phyloP scores from a whole-genome alignment of 2,888 invertebrate species.

The Micoletzkya japonica region DNA sequence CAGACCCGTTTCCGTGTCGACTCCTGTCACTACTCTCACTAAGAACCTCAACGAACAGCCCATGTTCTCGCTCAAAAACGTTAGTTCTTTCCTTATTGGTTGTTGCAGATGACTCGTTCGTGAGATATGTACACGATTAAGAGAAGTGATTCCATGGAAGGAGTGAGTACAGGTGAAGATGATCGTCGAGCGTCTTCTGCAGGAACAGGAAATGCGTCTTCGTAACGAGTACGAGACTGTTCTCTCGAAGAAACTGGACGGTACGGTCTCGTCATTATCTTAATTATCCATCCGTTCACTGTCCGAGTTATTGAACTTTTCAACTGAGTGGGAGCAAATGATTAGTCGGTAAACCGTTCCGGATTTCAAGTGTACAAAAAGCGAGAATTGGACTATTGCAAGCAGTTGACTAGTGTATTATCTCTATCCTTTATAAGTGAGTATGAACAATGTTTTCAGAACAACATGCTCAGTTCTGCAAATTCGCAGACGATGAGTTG shows the following conservation, averaged over 20 bases:
- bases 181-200: constrained; percentile 94
- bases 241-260: constrained; percentile 85
- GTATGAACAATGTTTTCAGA: constrained; percentile 69
- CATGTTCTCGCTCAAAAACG: constrained; percentile 28
- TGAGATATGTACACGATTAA: background rate
- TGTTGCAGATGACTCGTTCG: background rate
- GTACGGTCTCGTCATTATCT: constrained; percentile 48
- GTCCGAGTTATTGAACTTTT: background rate
- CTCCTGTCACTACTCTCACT: background rate
- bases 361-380: no score
- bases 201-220: constrained; percentile 89
- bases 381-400: no score
- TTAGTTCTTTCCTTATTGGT: background rate
- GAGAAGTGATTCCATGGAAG: no score
- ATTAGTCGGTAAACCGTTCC: no score
- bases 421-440: no score
- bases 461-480: constrained; percentile 97
- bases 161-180: constrained; percentile 77
- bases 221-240: constrained; percentile 92
- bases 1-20: background rate
- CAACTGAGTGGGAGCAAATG: background rate
- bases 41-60: constrained; percentile 24
- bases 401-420: no score
- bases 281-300: background rate
- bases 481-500: constrained; percentile 96